These are phyloP conservation scores for Notolabrus celidotus DNA, from an alignment of 2,797 vertebrate genomes.

Conservation along the genomic window DNA sequence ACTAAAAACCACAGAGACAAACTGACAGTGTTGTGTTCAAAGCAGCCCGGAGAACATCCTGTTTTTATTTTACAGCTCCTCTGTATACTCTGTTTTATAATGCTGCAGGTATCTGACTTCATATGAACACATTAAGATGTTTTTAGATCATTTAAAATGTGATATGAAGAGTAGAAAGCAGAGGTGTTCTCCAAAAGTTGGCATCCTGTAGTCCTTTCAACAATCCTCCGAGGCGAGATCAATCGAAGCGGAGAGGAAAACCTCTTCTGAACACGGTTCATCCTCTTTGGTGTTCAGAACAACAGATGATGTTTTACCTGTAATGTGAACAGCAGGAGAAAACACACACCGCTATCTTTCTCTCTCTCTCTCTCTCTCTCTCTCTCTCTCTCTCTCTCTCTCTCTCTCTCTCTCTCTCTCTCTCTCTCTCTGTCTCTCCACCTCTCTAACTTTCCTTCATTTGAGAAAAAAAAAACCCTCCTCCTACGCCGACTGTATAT, in stretches of 20 bases:
- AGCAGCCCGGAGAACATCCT: too few species aligned
- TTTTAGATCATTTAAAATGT: too few species aligned
- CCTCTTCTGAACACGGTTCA: neutral
- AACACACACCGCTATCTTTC: constrained; percentile 3
- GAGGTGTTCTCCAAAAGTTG: too few species aligned
- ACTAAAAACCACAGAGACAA: too few species aligned
- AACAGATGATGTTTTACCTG: constrained; percentile 24
- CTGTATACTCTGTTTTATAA: too few species aligned
- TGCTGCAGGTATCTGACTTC: too few species aligned
- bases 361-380: neutral
- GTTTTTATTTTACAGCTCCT: too few species aligned
- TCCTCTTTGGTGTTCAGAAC: constrained; percentile 9
- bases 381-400: neutral
- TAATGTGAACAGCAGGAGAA: constrained; percentile 32
- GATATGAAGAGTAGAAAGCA: too few species aligned
- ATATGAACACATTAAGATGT: too few species aligned
- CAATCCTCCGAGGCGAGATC: neutral
- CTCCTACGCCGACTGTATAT: constrained; percentile 49
- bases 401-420: neutral
- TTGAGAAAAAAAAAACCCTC: constrained; percentile 45
- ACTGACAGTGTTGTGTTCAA: too few species aligned
- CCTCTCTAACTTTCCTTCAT: constrained; percentile 8
- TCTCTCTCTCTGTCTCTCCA: neutral
- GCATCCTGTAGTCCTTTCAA: neutral
- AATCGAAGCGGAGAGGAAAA: constrained; percentile 9